Conservation (phyloP, 2,888 invertebrate genomes). For the Patella caerulea region DNA sequence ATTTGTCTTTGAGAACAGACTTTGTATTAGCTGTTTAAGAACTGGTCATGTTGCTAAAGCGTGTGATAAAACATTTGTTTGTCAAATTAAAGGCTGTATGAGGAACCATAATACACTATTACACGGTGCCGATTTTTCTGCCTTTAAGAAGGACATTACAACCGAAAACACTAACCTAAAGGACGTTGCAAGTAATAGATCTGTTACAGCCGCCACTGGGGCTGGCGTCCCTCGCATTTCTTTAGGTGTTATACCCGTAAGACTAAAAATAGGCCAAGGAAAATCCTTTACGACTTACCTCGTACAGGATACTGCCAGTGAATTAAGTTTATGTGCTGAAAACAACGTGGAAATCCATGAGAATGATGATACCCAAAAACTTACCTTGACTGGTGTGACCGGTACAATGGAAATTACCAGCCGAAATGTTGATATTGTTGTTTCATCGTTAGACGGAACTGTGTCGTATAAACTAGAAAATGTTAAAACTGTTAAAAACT, state of each 20-base stretch:
- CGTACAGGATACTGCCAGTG: background rate
- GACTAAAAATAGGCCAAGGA: background rate
- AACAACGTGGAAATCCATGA: background rate
- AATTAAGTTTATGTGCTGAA: background rate
- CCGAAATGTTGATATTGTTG: background rate
- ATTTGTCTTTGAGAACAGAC: background rate
- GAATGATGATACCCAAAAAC: background rate
- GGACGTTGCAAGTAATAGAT: background rate
- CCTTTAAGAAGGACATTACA: background rate
- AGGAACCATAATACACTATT: background rate
- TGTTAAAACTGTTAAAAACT: slow-evolving; percentile 1
- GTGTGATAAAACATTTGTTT: background rate
- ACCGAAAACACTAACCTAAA: too few relatives aligned
- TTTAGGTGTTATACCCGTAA: background rate
- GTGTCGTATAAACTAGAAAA: background rate
- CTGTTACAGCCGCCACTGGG: background rate
- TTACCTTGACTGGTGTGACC: background rate
- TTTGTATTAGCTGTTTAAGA: background rate
- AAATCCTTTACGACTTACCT: background rate
- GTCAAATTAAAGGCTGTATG: background rate
- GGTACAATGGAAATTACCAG: background rate
- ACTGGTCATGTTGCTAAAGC: background rate
- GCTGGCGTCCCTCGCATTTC: background rate
- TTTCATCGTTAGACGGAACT: background rate
- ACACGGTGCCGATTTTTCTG: background rate